These are phyloP conservation scores for Callorhinus ursinus DNA, from an alignment of 2,113 vertebrate species.

Conservation along the genomic window DNA sequence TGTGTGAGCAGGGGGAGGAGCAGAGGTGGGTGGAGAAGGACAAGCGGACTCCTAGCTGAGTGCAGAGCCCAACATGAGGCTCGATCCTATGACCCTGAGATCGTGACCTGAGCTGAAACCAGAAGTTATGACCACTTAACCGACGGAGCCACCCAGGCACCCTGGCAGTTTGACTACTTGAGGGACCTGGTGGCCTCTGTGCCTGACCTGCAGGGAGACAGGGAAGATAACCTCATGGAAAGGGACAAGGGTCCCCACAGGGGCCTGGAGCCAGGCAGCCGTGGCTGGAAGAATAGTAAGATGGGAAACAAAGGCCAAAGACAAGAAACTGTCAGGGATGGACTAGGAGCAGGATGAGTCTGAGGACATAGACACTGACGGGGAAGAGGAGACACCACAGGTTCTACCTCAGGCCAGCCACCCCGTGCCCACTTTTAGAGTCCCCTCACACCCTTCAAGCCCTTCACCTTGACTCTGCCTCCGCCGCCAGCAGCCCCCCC, in stretches of 20 bases:
- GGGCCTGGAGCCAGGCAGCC: slow-evolving; percentile 87
- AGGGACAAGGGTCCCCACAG: slow-evolving; percentile 85
- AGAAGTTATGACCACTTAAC: not conserved
- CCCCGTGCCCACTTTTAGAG: slow-evolving; percentile 87
- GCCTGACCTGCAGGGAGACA: slow-evolving; percentile 94
- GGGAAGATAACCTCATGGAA: slow-evolving; percentile 92
- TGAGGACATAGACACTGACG: slow-evolving; percentile 92
- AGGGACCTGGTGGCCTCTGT: slow-evolving; percentile 94
- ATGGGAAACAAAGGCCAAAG: slow-evolving; percentile 89
- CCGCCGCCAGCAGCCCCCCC: slow-evolving; percentile 42
- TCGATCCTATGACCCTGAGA: not conserved
- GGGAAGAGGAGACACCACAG: slow-evolving; percentile 89
- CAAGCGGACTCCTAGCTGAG: not conserved
- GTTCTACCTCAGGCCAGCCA: slow-evolving; percentile 84
- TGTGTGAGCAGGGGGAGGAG: not conserved
- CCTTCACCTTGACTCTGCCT: slow-evolving; percentile 74
- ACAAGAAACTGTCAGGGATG: slow-evolving; percentile 93
- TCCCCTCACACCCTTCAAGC: slow-evolving; percentile 74
- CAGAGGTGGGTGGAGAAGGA: not conserved
- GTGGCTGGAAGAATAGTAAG: slow-evolving; percentile 91
- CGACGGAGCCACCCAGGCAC: not conserved
- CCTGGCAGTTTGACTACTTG: slow-evolving; percentile 93
- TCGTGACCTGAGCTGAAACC: not conserved
- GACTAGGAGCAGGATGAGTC: slow-evolving; percentile 93
- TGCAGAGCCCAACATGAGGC: not conserved